Evolutionary conservation across 2,797 vertebrate genomes (phyloP), one percentile per base, ranked within the genome.

Genomic region (Pseudochirops cupreus): DNA sequence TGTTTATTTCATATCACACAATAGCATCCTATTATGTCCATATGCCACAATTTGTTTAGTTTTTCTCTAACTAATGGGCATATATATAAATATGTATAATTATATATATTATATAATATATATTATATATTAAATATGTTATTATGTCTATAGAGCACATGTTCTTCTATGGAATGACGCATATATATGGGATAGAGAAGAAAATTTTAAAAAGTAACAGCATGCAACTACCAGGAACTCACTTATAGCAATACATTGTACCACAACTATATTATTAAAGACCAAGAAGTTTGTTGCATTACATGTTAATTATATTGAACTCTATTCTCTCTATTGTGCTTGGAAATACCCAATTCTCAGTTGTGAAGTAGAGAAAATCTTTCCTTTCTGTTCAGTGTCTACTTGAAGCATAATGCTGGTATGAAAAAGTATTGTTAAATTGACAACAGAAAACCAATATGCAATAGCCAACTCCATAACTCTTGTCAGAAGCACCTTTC

Each of bases 121-220:
- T 46, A 46, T 46, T 46, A 46, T 46, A 46, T 46, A 46, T 46
- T 46, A 46, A 46, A 46, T 46, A 46, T 46, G 2, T 46, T 46
- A 46, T 16, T 58, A 6, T 93, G 24, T 93, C 12, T 52, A 55
- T 91, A 91, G 39, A 16, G 21, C 59, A 54, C 91, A 33, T 2
- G 90, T 21, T 55, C 39, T 94, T 90, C 31, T 93, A 90, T n/a
- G 91, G 67, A 59, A 87, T 93, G 91, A 0, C 16, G 92, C 57
- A 46, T 56, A 46, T 56, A 91, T 91, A 94, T 24, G 11, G 94
- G 58, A 95, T 28, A 12, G 95, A 58, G 94, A 97, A 95, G 55
- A 89, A 94, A 94, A 93, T 6, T 6, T 0, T 55, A 93, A 95
- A 1, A 58, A 74, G 54, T 28, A 91, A 54, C 0, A 82, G 29